These are phyloP conservation scores for Drosophila gunungcola DNA, from an alignment of 1,140 invertebrate species.

Conservation along the genomic window DNA sequence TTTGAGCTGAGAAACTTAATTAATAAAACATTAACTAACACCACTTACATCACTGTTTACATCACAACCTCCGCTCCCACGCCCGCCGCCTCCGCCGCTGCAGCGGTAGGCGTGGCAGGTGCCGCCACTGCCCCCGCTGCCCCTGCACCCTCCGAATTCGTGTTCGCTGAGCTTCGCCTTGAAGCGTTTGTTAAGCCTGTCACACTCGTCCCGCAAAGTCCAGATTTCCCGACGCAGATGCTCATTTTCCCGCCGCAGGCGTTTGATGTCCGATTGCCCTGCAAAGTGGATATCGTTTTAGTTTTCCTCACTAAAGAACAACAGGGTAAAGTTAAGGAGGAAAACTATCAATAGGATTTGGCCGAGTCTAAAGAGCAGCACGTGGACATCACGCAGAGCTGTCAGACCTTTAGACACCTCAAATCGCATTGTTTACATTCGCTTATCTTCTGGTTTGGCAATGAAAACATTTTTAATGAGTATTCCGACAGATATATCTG, in stretches of 20 bases:
- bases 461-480: slow-evolving; percentile 44
- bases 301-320: not conserved
- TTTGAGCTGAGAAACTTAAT: slow-evolving; percentile 4
- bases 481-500: slow-evolving; percentile 25
- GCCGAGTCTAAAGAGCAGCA: slow-evolving; percentile 31
- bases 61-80: slow-evolving; percentile 76
- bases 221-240: slow-evolving; percentile 94
- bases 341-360: not conserved
- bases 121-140: slow-evolving; percentile 67
- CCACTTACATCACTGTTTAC: slow-evolving; percentile 79
- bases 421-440: slow-evolving; percentile 69
- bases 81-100: slow-evolving; percentile 52
- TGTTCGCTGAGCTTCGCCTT: slow-evolving; percentile 77
- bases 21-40: not conserved
- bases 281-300: slow-evolving; percentile 21
- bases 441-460: slow-evolving; percentile 67
- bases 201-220: slow-evolving; percentile 93
- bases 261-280: slow-evolving; percentile 95
- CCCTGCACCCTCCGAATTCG: slow-evolving; percentile 67
- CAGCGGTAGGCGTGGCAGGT: slow-evolving; percentile 54
- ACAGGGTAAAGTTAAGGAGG: not conserved
- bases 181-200: slow-evolving; percentile 89
- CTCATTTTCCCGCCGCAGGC: slow-evolving; percentile 93
- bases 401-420: slow-evolving; percentile 56
- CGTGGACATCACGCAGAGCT: slow-evolving; percentile 43